Base-by-base conservation (phyloP, 2,888 invertebrate species). In the Hoplodrina blanda region DNA sequence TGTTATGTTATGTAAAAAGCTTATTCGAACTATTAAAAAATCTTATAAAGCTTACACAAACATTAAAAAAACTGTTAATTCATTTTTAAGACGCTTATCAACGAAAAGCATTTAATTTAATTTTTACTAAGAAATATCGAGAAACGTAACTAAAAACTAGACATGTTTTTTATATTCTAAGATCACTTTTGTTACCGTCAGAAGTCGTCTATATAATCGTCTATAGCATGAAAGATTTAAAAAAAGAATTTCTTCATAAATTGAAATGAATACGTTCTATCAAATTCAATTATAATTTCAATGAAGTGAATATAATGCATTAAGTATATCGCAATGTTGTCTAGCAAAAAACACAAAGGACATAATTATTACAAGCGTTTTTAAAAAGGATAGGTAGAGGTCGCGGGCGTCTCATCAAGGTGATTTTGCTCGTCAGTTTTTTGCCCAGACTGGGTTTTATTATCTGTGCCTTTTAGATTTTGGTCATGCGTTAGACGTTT, bases 371-470 rank as follows among this genome's bases (percentile, higher is more conserved):
- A 13, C 25, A 68, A 56, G 17, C 41, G 37, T 8, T 76, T 61
- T 54, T 37, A 46, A 37, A n/a, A 68, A 76, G 44, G 60, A 52
- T 11, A n/a, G n/a, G n/a, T n/a, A 76, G 20, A 68, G 46, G 60
- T 73, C 60, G 20, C 60, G 20, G 46, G 6, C 37, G 11, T 2
- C 10, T 56, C 55, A 69, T 61, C 60, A 69, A 73, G 69, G 69
- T 56, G 55, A 46, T 11, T 20, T 33, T 0, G 10, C 3, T 25
- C n/a, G 13, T n/a, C 11, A 25, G 1, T 11, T 71, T 64, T 37
- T 56, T 30, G 20, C 20, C 17, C 13, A 25, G 13, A 20, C n/a
- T 69, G 11, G 20, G 4, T 17, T 54, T 7, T 33, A 41, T 41
- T 0, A n/a, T 8, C 10, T 25, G 4, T n/a, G 41, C 13, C 30